Evolutionary conservation across 2,888 invertebrate species (phyloP).

Genomic region (Lasiommata megera): DNA sequence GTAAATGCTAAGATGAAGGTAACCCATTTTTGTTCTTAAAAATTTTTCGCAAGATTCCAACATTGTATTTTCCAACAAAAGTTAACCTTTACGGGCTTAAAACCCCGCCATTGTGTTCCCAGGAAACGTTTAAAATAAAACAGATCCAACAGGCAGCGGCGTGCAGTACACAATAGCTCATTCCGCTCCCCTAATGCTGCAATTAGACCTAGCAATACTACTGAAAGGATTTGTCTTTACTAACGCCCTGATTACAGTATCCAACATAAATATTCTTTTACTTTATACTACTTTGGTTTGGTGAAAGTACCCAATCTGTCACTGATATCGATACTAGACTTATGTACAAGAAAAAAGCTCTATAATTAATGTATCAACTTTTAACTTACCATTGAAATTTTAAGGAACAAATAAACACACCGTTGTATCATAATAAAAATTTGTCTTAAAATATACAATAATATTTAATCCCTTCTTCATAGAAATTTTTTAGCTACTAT

Average conservation of each 20-base stretch:
- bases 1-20: not conserved
- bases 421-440: too few species aligned
- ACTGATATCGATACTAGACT: too few species aligned
- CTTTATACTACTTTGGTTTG: too few species aligned
- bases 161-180: slow-evolving; percentile 59
- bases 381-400: too few species aligned
- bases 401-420: too few species aligned
- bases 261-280: not conserved
- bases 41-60: slow-evolving; percentile 18
- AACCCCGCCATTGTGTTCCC: slow-evolving; percentile 49
- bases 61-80: slow-evolving; percentile 42
- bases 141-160: slow-evolving; percentile 47
- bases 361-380: too few species aligned
- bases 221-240: slow-evolving; percentile 67
- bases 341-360: too few species aligned
- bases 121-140: slow-evolving; percentile 60
- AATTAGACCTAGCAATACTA: slow-evolving; percentile 66
- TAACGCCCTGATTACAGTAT: slow-evolving; percentile 42
- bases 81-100: slow-evolving; percentile 40
- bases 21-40: slow-evolving; percentile 4
- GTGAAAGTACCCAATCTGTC: too few species aligned
- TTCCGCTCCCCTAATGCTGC: slow-evolving; percentile 64
- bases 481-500: too few species aligned
- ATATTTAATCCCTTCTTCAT: too few species aligned
- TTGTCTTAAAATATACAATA: too few species aligned